Evolutionary conservation across 1,140 invertebrate species (phyloP).

Genomic region (Lasaia peninsularis): DNA sequence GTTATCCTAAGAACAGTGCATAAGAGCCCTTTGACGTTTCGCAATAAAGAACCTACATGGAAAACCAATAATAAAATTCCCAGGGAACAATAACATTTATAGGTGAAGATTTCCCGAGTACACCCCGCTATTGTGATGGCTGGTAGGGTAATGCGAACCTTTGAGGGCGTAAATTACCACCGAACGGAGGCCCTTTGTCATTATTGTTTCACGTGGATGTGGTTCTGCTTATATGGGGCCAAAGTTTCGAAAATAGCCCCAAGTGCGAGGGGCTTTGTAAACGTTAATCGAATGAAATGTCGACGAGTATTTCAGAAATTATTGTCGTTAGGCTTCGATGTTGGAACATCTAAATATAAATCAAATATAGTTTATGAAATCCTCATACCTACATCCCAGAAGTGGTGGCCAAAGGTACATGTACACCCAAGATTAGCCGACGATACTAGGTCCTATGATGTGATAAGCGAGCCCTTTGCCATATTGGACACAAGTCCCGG

Average conservation of each 20-base stretch:
- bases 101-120: slow-evolving; percentile 1
- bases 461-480: too few species aligned
- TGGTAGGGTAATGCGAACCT: slow-evolving; percentile 16
- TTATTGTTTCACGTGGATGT: slow-evolving; percentile 27
- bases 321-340: too few species aligned
- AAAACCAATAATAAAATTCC: slow-evolving; percentile 12
- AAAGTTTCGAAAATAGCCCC: background rate
- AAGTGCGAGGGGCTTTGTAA: background rate
- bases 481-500: too few species aligned
- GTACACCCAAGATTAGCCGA: too few species aligned
- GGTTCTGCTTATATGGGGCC: slow-evolving; percentile 16
- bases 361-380: too few species aligned
- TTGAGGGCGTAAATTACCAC: slow-evolving; percentile 30
- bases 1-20: background rate
- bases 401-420: too few species aligned
- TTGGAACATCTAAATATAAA: too few species aligned
- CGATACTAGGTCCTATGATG: too few species aligned
- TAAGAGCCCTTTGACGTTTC: background rate
- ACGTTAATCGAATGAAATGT: background rate
- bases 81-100: slow-evolving; percentile 11
- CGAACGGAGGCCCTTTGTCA: slow-evolving; percentile 32
- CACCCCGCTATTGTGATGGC: slow-evolving; percentile 15
- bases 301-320: background rate
- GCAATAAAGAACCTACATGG: slow-evolving; percentile 4
- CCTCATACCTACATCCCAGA: too few species aligned